Evolutionary conservation across 35 echinoderm and acorn worm species (phyloP), one percentile per base, ranked within the genome.

Genomic region (Nesometra sesokonis): DNA sequence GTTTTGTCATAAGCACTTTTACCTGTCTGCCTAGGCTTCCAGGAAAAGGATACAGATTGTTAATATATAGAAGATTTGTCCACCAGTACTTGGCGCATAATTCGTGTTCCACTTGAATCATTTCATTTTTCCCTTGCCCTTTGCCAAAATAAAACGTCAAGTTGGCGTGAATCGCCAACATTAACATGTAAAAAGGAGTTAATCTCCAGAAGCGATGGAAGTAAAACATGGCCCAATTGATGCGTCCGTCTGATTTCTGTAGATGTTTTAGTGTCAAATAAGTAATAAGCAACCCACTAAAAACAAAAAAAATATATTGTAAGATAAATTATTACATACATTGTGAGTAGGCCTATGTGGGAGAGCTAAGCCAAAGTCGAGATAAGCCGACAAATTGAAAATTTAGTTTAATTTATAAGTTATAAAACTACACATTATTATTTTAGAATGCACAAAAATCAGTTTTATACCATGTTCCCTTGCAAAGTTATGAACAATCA

Each of bases 141-240:
- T 88, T 32, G 0, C 91, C 94, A 39, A 97, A 47, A 35, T 97
- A 82, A 0, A 84, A 17, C 21, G 34, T 67, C 29, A 97, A 43
- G 0, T 85, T 80, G 17, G 91, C 80, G 86, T 89, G 93, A n/a
- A 97, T 91, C 0, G 79, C 88, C 40, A 97, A 46, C 37, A 76
- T 77, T 0, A 93, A 37, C 89, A 93, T 93, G 84, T 97, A 97
- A 5, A 85, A 33, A 17, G 94, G 94, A 30, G 91, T 97, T 21
- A 97, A 82, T 0, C 94, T 88, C 91, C 91, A 91, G 57, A 90
- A 91, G 0, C 94, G 94, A 89, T 97, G 94, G 57, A 97, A 93
- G 76, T 93, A 93, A 77, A 97, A 97, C 15, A 93, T 36, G 23
- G 83, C 78, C 94, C 94, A 97, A 76, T 91, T 93, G 9, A 90